phyloP scores from a whole-genome alignment of 37 sponge, comb jelly and placozoan genomes.

The Beroe ovata region DNA sequence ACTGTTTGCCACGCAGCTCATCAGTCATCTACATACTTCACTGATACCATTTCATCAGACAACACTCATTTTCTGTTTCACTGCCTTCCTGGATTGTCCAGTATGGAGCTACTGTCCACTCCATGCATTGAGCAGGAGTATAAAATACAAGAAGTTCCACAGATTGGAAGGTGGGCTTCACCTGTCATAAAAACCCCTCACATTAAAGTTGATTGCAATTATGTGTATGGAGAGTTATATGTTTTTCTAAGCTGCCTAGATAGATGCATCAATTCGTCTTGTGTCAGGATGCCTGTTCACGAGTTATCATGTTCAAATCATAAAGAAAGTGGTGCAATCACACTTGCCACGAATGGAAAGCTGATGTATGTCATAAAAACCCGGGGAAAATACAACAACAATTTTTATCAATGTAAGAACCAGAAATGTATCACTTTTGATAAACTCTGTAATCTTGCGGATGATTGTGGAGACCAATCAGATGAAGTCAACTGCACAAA shows the following conservation, averaged over 20 bases:
- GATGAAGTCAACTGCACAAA: conserved; percentile 22
- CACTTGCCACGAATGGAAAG: not conserved
- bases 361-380: not conserved
- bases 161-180: not conserved
- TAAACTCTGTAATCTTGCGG: not conserved
- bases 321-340: not conserved
- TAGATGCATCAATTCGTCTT: not conserved
- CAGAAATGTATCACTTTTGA: not conserved
- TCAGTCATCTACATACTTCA: not conserved
- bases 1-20: not conserved
- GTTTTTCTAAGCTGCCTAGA: not conserved
- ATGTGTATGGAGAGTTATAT: not conserved
- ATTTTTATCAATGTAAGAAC: not conserved
- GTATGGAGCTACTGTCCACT: not conserved
- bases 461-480: conserved; percentile 1
- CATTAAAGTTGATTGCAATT: not conserved
- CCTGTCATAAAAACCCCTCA: not conserved
- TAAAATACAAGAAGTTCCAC: not conserved
- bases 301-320: not conserved
- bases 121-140: not conserved
- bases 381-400: not conserved
- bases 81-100: not conserved
- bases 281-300: not conserved
- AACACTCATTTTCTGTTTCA: not conserved
- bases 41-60: not conserved